phyloP scores from a whole-genome alignment of 2,113 vertebrate genomes.

The Ptyas mucosa region DNA sequence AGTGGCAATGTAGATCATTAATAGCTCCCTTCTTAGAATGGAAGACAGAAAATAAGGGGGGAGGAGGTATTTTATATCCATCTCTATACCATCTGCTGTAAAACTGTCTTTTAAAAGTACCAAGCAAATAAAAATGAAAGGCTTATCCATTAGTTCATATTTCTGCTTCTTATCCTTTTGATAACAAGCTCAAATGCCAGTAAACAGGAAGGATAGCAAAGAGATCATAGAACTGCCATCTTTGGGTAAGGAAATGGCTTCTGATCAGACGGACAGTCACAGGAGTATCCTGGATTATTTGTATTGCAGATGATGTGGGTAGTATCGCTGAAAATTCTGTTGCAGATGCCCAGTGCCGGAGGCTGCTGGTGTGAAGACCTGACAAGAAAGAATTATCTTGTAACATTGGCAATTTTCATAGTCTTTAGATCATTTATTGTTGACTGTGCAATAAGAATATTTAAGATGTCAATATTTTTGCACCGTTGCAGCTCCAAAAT shows the following conservation, averaged over 20 bases:
- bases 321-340: conserved; percentile 61
- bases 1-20: background rate
- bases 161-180: background rate
- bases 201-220: background rate
- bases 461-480: background rate
- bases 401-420: background rate
- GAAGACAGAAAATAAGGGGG: background rate
- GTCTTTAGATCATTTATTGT: too few species aligned
- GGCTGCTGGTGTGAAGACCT: conserved; percentile 39
- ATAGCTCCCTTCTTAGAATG: background rate
- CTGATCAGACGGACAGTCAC: background rate
- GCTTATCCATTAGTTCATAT: background rate
- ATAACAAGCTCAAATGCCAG: background rate
- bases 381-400: conserved; percentile 6
- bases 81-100: background rate
- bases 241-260: background rate
- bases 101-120: background rate
- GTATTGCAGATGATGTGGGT: conserved; percentile 49
- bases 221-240: background rate
- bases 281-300: background rate
- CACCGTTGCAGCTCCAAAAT: background rate
- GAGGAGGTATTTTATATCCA: background rate
- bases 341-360: conserved; percentile 32
- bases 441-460: background rate
- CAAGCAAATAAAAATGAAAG: background rate